A percentile compares a stretch with the other conserved stretches of the same genome.
These are phyloP conservation scores for Chionis minor DNA, from an alignment of 2,113 vertebrate species.

Conservation along the genomic window DNA sequence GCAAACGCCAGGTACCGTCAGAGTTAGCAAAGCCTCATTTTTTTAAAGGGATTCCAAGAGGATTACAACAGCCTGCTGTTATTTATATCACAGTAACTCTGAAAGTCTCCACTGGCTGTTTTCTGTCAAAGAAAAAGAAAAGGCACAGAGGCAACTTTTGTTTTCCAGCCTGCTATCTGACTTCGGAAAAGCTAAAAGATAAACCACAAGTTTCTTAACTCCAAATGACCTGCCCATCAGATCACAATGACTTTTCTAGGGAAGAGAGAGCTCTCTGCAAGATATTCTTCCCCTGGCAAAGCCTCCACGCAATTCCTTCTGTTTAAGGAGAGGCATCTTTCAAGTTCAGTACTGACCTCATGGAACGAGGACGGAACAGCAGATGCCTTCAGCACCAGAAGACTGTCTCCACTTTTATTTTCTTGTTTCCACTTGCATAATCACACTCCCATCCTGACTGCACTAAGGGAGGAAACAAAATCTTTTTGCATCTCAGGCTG, in stretches of 20 bases:
- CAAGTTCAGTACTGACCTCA: neutral
- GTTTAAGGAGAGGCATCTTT: neutral
- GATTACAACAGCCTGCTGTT: neutral
- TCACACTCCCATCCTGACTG: neutral
- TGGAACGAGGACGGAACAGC: neutral
- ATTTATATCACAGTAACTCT: neutral
- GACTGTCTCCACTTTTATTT: neutral
- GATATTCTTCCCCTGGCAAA: neutral
- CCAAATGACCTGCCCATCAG: neutral
- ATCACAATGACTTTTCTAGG: neutral
- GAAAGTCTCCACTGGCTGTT: neutral
- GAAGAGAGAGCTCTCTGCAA: neutral
- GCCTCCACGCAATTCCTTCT: neutral
- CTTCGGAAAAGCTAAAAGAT: neutral
- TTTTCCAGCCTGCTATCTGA: neutral
- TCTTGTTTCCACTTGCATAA: constrained; percentile 13
- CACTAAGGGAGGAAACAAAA: neutral
- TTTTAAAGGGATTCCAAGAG: neutral
- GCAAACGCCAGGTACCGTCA: neutral
- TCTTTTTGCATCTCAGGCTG: constrained; percentile 26
- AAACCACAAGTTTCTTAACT: neutral
- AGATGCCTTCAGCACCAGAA: neutral
- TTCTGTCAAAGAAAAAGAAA: neutral
- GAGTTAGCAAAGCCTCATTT: neutral
- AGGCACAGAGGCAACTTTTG: neutral